phyloP scores from a whole-genome alignment of 2,113 vertebrate genomes.

The Gambusia affinis region DNA sequence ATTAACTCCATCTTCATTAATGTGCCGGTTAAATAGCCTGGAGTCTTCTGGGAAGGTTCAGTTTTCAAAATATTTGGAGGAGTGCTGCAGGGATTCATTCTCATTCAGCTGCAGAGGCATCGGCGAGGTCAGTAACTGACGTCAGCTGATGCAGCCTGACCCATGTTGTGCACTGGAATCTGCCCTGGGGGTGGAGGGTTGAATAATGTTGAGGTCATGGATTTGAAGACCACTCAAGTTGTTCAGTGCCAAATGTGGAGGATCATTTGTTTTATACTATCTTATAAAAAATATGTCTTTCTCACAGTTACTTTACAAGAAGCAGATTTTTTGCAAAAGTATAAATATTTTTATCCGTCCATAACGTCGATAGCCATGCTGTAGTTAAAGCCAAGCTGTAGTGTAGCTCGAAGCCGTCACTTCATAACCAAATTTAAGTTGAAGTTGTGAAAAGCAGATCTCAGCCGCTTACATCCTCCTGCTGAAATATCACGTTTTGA shows the following conservation, averaged over 20 bases:
- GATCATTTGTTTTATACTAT: too few relatives aligned
- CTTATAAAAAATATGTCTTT: too few relatives aligned
- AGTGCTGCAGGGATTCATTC: constrained; percentile 2
- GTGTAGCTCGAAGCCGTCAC: too few relatives aligned
- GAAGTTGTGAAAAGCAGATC: neutral
- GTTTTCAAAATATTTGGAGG: neutral
- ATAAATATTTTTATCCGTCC: too few relatives aligned
- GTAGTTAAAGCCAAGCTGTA: too few relatives aligned
- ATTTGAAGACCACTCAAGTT: neutral
- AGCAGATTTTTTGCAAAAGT: too few relatives aligned
- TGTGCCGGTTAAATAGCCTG: constrained; percentile 4
- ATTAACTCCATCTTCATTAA: neutral
- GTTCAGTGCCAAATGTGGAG: neutral
- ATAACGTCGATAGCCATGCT: too few relatives aligned
- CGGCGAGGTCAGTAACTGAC: neutral
- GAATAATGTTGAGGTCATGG: neutral
- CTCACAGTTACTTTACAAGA: too few relatives aligned
- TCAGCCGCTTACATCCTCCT: neutral
- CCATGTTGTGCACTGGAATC: neutral
- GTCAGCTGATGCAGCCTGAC: neutral
- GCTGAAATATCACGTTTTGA: neutral
- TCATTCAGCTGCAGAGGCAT: constrained; percentile 12
- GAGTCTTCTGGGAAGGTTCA: constrained; percentile 2
- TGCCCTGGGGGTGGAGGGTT: neutral
- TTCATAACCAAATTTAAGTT: neutral